Conservation (phyloP, 30 jellyfish, hydroid and myxozoan species). For the Turritopsis rubra region DNA sequence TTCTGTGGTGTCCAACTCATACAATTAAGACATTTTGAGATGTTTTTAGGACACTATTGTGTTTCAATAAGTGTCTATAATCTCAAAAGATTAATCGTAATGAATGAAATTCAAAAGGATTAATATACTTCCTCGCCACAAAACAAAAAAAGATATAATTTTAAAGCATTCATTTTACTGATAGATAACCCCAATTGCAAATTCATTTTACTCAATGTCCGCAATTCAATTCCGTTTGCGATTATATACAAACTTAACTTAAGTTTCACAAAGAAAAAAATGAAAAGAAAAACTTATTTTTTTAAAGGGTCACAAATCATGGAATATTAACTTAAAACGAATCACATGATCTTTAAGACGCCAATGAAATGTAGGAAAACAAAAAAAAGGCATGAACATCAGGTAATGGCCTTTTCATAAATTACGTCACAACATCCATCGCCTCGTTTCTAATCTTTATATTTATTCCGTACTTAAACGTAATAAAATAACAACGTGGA, state of each 20-base stretch:
- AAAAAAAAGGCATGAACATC: no score
- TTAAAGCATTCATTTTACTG: neutral
- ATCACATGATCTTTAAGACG: no score
- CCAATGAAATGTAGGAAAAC: no score
- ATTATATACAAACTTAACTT: neutral
- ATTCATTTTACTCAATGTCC: neutral
- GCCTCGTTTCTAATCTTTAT: no score
- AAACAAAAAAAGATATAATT: neutral
- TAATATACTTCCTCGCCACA: neutral
- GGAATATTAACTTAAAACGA: no score
- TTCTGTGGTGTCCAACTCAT: neutral
- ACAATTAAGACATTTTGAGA: neutral
- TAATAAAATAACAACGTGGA: no score
- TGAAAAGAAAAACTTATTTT: no score
- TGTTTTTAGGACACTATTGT: neutral
- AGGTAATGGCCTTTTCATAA: no score
- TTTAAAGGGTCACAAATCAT: no score
- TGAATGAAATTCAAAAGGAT: neutral
- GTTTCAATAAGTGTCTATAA: neutral
- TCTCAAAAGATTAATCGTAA: neutral
- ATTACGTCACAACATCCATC: no score
- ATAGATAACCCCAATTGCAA: neutral
- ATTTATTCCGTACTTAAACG: no score
- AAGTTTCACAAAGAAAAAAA: neutral
- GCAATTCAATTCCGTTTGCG: neutral